A percentile compares a stretch with the other conserved stretches of the same genome.
These are phyloP conservation scores for Hoplodrina ambigua DNA, from an alignment of 2,888 invertebrate species.

Conservation along the genomic window DNA sequence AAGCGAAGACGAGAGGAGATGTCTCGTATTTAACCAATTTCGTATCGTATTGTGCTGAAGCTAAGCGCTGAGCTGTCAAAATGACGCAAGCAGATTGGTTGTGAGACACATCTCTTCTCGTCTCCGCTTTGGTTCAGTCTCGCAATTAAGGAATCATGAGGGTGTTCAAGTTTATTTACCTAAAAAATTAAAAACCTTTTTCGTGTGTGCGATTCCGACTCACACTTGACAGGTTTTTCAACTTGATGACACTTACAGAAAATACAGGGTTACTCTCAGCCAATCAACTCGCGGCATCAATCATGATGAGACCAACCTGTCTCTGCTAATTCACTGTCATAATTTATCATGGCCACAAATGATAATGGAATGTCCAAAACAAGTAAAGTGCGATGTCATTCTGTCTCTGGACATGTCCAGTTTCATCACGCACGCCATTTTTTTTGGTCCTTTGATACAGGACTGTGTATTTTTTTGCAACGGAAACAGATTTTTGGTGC, in stretches of 20 bases:
- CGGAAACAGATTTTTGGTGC: constrained; percentile 11
- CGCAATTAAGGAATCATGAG: too few relatives aligned
- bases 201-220: too few relatives aligned
- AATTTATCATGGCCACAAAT: constrained; percentile 51
- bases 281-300: constrained; percentile 39
- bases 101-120: too few relatives aligned
- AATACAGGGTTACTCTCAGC: constrained; percentile 10
- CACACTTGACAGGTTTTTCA: not conserved
- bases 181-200: too few relatives aligned
- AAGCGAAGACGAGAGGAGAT: too few relatives aligned
- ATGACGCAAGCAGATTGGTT: too few relatives aligned
- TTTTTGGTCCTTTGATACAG: constrained; percentile 36
- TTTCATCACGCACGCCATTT: constrained; percentile 14
- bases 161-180: too few relatives aligned
- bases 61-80: too few relatives aligned
- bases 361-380: constrained; percentile 55
- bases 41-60: too few relatives aligned
- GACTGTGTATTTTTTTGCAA: constrained; percentile 23
- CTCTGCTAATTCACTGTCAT: constrained; percentile 49
- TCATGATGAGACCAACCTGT: constrained; percentile 38
- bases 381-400: constrained; percentile 57
- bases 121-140: too few relatives aligned
- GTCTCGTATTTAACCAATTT: too few relatives aligned
- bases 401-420: constrained; percentile 41
- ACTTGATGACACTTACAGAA: constrained; percentile 2